These are phyloP conservation scores for Drosophila ambigua DNA, from an alignment of 1,140 invertebrate genomes.

Conservation along the genomic window DNA sequence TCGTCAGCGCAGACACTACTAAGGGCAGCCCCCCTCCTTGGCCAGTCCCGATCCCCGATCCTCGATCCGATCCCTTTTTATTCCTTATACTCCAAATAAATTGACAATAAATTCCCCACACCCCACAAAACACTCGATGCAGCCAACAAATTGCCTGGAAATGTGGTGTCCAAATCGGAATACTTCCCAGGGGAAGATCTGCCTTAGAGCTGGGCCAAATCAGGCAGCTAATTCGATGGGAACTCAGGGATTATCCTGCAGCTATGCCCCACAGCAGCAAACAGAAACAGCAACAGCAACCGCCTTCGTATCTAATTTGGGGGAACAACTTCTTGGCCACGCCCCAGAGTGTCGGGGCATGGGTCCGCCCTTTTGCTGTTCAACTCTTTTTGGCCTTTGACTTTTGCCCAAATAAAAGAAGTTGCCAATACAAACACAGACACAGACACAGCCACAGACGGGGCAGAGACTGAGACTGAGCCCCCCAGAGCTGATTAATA, in stretches of 20 bases:
- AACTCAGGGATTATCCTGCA: neutral
- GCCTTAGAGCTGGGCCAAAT: too few relatives aligned
- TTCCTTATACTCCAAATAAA: too few relatives aligned
- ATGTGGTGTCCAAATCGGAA: too few relatives aligned
- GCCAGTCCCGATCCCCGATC: too few relatives aligned
- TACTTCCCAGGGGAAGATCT: too few relatives aligned
- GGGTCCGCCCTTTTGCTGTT: conserved; percentile 64
- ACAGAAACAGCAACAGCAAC: neutral
- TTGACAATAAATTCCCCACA: too few relatives aligned
- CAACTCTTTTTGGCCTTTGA: conserved; percentile 26
- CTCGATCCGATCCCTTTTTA: too few relatives aligned
- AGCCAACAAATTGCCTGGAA: neutral
- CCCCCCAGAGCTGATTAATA: conserved; percentile 36
- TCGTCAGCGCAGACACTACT: conserved; percentile 69
- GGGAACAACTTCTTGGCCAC: conserved; percentile 33
- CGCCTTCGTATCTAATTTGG: conserved; percentile 39
- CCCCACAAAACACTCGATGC: too few relatives aligned
- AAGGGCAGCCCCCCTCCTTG: neutral
- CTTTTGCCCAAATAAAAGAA: conserved; percentile 65
- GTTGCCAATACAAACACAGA: conserved; percentile 41
- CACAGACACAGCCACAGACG: conserved; percentile 8
- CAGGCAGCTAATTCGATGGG: too few relatives aligned
- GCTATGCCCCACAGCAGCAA: too few relatives aligned
- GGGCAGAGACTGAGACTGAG: neutral
- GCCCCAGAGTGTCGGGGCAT: conserved; percentile 21